Percentiles rank a stretch among this genome's conserved stretches.
These are phyloP conservation scores for Notiomystis cincta DNA, from an alignment of 2,113 vertebrate genomes.

Conservation along the genomic window DNA sequence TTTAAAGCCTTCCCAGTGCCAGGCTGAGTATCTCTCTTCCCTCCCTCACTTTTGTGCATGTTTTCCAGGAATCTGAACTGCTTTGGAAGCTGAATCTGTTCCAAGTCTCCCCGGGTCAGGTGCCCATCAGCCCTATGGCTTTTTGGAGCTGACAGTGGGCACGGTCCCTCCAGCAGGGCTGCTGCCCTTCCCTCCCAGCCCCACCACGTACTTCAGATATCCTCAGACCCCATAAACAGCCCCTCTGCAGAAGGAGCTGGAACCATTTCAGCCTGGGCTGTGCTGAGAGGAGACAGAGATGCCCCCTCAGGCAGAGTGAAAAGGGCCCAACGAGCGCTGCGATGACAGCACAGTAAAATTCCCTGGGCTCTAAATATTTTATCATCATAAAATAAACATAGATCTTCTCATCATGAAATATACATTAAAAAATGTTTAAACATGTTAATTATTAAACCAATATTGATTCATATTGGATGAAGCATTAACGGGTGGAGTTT, in stretches of 20 bases:
- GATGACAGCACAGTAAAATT: constrained; percentile 63
- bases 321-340: not conserved
- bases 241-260: not conserved
- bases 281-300: not conserved
- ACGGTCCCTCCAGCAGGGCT: not conserved
- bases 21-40: not conserved
- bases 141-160: not conserved
- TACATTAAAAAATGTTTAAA: constrained; percentile 82
- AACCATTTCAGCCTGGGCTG: not conserved
- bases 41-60: not conserved
- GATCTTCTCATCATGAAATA: constrained; percentile 76
- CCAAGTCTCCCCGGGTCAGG: not conserved
- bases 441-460: constrained; percentile 83
- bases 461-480: constrained; percentile 82
- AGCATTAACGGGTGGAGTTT: constrained; percentile 69
- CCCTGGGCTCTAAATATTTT: constrained; percentile 74
- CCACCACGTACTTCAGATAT: not conserved
- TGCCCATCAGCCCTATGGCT: fast-evolving
- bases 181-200: not conserved
- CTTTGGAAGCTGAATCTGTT: not conserved
- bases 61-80: not conserved
- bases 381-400: constrained; percentile 83
- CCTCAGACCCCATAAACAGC: not conserved
- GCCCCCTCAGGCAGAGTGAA: constrained; percentile 42
- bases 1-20: not conserved